Conservation (phyloP, 92 coral and sea anemone species). For the Bergia sp. region DNA sequence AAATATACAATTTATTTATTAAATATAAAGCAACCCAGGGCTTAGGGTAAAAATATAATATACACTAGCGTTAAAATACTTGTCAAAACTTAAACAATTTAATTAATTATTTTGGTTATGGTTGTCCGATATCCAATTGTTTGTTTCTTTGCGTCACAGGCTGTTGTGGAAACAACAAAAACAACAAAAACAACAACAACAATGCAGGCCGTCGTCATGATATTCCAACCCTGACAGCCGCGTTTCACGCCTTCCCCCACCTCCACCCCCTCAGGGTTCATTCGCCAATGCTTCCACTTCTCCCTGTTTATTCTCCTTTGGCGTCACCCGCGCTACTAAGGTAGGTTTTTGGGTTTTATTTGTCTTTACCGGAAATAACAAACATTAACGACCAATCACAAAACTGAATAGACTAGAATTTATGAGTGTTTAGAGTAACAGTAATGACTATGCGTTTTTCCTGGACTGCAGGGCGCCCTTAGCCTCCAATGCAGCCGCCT, state of each 20-base stretch:
- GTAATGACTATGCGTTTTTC: neutral
- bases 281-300: constrained; percentile 26
- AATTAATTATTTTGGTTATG: no score
- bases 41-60: no score
- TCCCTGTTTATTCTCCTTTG: constrained; percentile 2
- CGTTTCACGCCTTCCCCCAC: constrained; percentile 1
- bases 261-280: neutral
- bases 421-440: neutral
- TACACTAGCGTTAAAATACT: no score
- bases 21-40: no score
- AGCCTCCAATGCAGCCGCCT: neutral
- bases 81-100: no score
- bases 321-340: constrained; percentile 16
- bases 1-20: no score
- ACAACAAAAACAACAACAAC: neutral
- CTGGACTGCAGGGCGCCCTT: neutral
- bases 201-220: constrained; percentile 10
- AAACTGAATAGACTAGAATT: neutral
- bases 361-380: neutral
- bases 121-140: neutral
- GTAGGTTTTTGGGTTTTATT: neutral
- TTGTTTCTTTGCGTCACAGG: neutral
- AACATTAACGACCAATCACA: neutral
- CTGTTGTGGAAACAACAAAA: constrained; percentile 15
- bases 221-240: constrained; percentile 19